Evolutionary conservation across 2,797 vertebrate genomes (phyloP), one percentile per base, ranked within the genome.

Genomic region (Arnoldichthys spilopterus): DNA sequence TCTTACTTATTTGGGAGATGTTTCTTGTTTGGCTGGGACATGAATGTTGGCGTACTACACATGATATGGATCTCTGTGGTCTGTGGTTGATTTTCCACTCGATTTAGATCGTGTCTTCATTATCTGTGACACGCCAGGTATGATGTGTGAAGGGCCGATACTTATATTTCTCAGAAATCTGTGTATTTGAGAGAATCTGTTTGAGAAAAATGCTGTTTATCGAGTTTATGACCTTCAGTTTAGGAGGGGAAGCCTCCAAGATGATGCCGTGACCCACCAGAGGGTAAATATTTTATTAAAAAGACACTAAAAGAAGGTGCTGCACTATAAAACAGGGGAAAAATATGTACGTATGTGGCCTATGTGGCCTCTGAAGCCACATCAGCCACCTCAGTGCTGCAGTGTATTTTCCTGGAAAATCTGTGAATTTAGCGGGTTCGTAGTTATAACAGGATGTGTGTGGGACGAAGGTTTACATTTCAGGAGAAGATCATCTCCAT

Each of bases 391-490:
- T 43, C 37, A 63, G 62, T 24, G 32, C 47, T 30, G 45, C 69
- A 37, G 37, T 66, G 34, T 56, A 64, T 54, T 78, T 51, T 78
- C 64, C 69, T 66, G 61, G 49, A 45, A 59, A 72, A 72, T 72
- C 34, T 53, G 26, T 5, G 5, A 51, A 69, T 51, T 51, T 49
- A 64, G 59, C 11, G 18, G 18, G 45, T 53, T 66, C 59, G 53
- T 72, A 72, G 77, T 62, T 56, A n/a, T 54, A 72, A 72, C 77
- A 72, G 69, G 77, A 72, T 78, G 61, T 78, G 77, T 18, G 49
- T 49, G 61, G 61, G 69, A 78, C 34, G 49, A 78, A 72, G 77
- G 59, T 78, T 72, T 78, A 66, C 77, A 47, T 64, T 78, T 66
- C 49, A 56, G 34, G 43, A 56, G 61, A 56, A 32, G 49, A 20